Evolutionary conservation across 1,140 invertebrate genomes (phyloP), one percentile per base, ranked within the genome.

Genomic region (Drosophila suzukii): DNA sequence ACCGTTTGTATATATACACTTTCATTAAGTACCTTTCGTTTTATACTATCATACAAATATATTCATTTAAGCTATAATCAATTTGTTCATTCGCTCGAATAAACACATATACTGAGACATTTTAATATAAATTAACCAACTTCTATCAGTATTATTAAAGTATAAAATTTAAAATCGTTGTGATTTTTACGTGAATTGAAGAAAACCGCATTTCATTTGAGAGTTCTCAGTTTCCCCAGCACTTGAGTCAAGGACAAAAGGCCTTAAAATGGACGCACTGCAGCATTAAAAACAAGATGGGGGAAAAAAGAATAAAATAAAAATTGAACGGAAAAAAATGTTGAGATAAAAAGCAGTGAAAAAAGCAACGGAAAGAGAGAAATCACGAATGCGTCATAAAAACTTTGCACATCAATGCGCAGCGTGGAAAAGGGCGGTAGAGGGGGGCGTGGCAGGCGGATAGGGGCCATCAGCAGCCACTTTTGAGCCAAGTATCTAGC

Each of bases 371-470:
- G 39, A 71, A 65, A 54, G 43, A 65, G 78, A 76, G 62, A 86
- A 90, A 84, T 81, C 76, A 90, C 80, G 73, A 89, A 84, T 84
- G 83, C 82, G 78, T 88, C 82, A 86, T 86, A 86, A 86, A 86
- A 86, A 86, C 82, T 81, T 82, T 82, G 75, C 78, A 82, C 82
- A 78, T 85, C 82, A 81, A 84, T 80, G 79, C 63, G 47, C 58
- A 55, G 66, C 63, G 47, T 38, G 72, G 58, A 49, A 53, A 58
- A 49, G 39, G 51, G 57, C 17, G 27, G 30, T 3, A 13, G 44
- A 39, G 11, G 20, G 41, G 58, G 44, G 58, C 46, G 53, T 54
- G 44, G 54, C 49, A n/a, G 44, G 41, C 43, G 43, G 66, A 85
- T 71, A 80, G 62, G 46, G 66, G 66, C 67, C 81, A 83, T 59